phyloP scores from a whole-genome alignment of 2,797 vertebrate genomes.

The Lepidocolaptes lacrymiger region DNA sequence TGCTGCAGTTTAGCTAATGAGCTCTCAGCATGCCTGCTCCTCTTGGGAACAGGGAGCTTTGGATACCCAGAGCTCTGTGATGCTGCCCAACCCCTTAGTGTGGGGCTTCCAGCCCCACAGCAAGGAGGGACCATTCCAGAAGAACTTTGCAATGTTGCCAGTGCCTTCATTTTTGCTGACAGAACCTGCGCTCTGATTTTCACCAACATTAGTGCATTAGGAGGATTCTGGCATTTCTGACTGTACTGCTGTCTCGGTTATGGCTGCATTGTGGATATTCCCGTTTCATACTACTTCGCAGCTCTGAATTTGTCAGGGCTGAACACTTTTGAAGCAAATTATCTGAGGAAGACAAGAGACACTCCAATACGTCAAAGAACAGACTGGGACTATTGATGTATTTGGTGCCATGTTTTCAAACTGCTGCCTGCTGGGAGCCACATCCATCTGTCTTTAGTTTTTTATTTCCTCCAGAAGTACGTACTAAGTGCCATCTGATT shows the following conservation, averaged over 20 bases:
- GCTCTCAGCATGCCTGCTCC: not conserved
- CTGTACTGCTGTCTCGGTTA: not conserved
- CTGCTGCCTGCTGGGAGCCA: constrained; percentile 13
- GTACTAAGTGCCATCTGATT: constrained; percentile 16
- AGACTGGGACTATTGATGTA: not conserved
- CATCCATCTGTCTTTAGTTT: constrained; percentile 32
- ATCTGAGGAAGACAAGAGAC: constrained; percentile 7
- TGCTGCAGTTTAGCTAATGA: not conserved
- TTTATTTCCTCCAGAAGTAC: not conserved
- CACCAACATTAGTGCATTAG: not conserved
- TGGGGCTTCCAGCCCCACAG: not conserved
- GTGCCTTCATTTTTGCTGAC: not conserved
- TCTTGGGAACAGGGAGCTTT: not conserved
- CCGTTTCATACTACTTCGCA: not conserved
- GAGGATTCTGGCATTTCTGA: not conserved
- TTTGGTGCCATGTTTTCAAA: constrained; percentile 36
- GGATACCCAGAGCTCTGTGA: not conserved
- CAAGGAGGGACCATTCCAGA: not conserved
- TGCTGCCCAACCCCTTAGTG: not conserved
- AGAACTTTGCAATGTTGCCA: not conserved
- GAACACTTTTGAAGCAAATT: not conserved
- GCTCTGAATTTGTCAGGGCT: not conserved
- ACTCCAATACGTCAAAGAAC: not conserved
- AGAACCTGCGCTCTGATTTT: not conserved
- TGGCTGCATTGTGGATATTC: not conserved